phyloP scores from a whole-genome alignment of 1,140 invertebrate species.

The Luehdorfia chinensis region DNA sequence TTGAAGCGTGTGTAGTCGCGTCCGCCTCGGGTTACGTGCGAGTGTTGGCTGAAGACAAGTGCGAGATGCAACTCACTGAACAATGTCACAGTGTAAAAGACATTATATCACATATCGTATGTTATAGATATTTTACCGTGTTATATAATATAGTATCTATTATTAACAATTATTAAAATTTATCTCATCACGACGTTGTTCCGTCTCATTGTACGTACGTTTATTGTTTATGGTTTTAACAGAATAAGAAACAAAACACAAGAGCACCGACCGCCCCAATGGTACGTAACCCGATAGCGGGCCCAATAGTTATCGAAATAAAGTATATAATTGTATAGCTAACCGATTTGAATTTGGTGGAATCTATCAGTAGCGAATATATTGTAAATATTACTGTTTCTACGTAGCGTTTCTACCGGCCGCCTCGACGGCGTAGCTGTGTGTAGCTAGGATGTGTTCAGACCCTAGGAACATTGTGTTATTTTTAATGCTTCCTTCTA shows the following conservation, averaged over 20 bases:
- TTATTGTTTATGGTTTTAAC: too few species aligned
- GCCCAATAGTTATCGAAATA: slow-evolving; percentile 38
- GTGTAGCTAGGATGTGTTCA: slow-evolving; percentile 72
- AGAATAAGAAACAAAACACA: too few species aligned
- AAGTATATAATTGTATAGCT: slow-evolving; percentile 60
- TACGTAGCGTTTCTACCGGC: slow-evolving; percentile 62
- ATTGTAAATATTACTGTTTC: slow-evolving; percentile 66
- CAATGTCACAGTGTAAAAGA: too few species aligned
- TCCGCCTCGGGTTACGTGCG: slow-evolving; percentile 10
- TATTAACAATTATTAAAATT: too few species aligned
- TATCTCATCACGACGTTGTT: too few species aligned
- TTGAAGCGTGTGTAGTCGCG: slow-evolving; percentile 6
- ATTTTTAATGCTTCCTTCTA: slow-evolving; percentile 52
- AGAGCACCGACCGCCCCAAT: neutral
- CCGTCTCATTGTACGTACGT: too few species aligned
- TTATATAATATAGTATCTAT: too few species aligned
- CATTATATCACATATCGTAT: too few species aligned
- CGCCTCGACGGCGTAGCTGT: slow-evolving; percentile 56
- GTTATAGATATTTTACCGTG: too few species aligned
- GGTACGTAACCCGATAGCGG: slow-evolving; percentile 15
- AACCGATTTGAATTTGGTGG: slow-evolving; percentile 51
- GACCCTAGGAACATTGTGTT: slow-evolving; percentile 53
- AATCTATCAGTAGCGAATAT: slow-evolving; percentile 58
- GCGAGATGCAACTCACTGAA: too few species aligned
- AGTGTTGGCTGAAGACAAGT: too few species aligned